Evolutionary conservation across 2,797 vertebrate genomes (phyloP), one percentile per base, ranked within the genome.

Genomic region (Oryzias sinensis): DNA sequence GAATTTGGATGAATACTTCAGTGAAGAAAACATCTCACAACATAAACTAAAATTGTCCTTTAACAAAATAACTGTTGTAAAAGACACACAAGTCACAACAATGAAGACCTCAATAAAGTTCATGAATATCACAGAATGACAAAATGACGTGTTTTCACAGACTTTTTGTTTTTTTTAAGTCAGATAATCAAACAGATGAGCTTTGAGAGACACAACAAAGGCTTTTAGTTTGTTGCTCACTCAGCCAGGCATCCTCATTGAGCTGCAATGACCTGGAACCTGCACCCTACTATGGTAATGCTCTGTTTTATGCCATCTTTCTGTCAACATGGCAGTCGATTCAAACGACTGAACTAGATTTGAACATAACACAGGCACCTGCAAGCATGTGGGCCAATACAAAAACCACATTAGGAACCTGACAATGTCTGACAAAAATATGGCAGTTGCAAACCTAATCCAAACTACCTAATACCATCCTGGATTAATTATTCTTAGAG

Each of bases 261-360:
- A 72, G 60, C 59, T 61, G 46, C 29, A 4, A 48, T 65, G 61
- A 70, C 57, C 57, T 50, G 74, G 58, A 81, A 80, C 65, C 48
- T 48, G 56, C 76, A 49, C 44, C 68, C 63, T 22, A 65, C 46
- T 2, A 62, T 1, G 48, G 44, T 49, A 43, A 64, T 41, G 42
- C 67, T 25, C 43, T 57, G 46, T 67, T 73, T 59, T 63, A 33
- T 56, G 48, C 33, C 29, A n/a, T 45, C 61, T 60, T 67, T 76
- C 61, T 51, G 49, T 80, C 63, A 62, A 60, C 60, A 70, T 53
- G 56, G 50, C 45, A 41, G 53, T 48, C 8, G 20, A 24, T 54
- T 65, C 20, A 42, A 64, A 43, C 14, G 13, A 55, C 14, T 61
- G 50, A 67, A 62, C 71, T 29, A 42, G 52, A 66, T 25, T 24